Evolutionary conservation across 2,113 vertebrate genomes (phyloP).

Genomic region (Chunga burmeisteri): DNA sequence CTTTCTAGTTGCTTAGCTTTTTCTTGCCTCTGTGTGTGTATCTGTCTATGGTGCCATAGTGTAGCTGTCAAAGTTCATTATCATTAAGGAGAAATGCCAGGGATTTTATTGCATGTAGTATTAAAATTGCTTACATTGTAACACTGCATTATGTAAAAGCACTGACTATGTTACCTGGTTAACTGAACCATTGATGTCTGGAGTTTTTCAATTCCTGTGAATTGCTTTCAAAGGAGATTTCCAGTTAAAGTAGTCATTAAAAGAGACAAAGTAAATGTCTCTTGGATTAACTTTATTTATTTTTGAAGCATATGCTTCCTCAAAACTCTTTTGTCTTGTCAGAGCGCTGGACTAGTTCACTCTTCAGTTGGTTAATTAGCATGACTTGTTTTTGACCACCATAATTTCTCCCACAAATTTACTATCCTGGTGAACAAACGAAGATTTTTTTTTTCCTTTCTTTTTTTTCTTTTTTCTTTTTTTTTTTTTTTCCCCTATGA

Average conservation of each 20-base stretch:
- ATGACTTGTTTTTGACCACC: neutral
- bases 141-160: neutral
- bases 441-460: neutral
- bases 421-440: neutral
- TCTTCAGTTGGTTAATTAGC: neutral
- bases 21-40: neutral
- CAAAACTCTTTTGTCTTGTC: neutral
- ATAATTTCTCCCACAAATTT: neutral
- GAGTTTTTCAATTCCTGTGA: neutral
- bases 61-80: neutral
- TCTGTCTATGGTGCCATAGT: neutral
- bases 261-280: neutral
- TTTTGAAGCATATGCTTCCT: neutral
- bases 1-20: neutral
- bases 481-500: neutral
- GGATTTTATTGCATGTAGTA: neutral
- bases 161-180: neutral
- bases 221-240: neutral
- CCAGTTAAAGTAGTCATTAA: neutral
- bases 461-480: neutral
- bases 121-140: neutral
- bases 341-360: neutral
- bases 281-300: neutral
- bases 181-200: neutral
- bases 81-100: neutral